Conservation (phyloP, 2,113 vertebrate species). For the Sturnira hondurensis region DNA sequence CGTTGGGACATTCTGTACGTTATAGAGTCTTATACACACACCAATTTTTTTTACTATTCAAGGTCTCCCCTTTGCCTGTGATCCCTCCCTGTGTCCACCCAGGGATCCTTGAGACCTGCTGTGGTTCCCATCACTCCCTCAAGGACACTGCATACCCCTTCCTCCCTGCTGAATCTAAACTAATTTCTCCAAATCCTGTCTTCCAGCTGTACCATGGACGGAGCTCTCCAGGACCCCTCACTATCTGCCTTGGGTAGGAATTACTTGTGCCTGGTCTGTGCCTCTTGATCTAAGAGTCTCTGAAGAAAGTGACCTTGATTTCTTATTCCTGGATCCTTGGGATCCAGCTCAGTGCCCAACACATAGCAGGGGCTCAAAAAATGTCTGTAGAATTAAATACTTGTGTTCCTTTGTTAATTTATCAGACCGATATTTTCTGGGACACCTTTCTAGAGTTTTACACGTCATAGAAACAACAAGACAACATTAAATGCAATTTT, state of each 20-base stretch:
- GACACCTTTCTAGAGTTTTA: background rate
- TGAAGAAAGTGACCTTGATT: background rate
- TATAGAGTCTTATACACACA: background rate
- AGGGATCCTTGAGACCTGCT: background rate
- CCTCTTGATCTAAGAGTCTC: background rate
- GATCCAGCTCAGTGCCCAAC: background rate
- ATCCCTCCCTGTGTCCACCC: background rate
- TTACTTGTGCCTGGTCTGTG: background rate
- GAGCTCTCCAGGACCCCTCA: background rate
- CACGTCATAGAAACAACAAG: conserved; percentile 24
- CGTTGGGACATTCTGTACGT: background rate
- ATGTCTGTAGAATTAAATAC: background rate
- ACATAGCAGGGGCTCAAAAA: background rate
- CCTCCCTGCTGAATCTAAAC: background rate
- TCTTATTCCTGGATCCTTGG: background rate
- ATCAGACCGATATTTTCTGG: background rate
- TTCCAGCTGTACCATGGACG: background rate
- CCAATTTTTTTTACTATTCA: background rate
- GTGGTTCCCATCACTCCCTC: background rate
- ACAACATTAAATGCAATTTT: conserved; percentile 16
- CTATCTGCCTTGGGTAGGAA: background rate
- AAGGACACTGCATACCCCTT: background rate
- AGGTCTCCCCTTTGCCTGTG: background rate
- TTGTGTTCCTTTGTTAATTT: background rate
- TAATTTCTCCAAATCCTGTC: background rate